Conservation (phyloP, 92 coral and sea anemone species). For the Siderastrea radians region DNA sequence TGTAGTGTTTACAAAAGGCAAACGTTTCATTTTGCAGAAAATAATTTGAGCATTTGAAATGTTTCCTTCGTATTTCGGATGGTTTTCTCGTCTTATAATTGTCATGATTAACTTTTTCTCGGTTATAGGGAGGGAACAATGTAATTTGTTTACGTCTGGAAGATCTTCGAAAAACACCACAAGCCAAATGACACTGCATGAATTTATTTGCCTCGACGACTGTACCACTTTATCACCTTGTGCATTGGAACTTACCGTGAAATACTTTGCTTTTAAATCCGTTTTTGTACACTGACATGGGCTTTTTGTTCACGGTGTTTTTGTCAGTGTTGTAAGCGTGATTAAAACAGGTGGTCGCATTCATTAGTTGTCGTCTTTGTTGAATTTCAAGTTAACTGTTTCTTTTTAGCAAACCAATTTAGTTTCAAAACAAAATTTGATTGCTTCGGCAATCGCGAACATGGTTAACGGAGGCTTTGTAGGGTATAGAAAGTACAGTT, state of each 20-base stretch:
- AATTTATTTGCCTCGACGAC: not conserved
- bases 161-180: not conserved
- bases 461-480: too few relatives aligned
- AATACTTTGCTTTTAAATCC: not conserved
- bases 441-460: too few relatives aligned
- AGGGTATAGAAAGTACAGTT: too few relatives aligned
- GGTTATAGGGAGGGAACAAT: not conserved
- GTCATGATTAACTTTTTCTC: not conserved
- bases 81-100: not conserved
- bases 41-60: not conserved
- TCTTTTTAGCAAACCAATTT: not conserved
- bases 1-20: not conserved
- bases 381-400: conserved; percentile 13
- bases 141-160: not conserved
- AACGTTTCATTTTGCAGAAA: too few relatives aligned
- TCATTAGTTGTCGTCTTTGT: conserved; percentile 4
- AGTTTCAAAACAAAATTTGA: conserved; percentile 4
- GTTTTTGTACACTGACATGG: not conserved
- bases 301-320: conserved; percentile 4
- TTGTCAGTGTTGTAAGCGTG: not conserved
- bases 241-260: not conserved
- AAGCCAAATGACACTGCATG: not conserved
- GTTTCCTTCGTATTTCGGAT: not conserved
- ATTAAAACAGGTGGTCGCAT: conserved; percentile 27
- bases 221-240: not conserved